Evolutionary conservation across 1,140 invertebrate genomes (phyloP).

Genomic region (Drosophila auraria): DNA sequence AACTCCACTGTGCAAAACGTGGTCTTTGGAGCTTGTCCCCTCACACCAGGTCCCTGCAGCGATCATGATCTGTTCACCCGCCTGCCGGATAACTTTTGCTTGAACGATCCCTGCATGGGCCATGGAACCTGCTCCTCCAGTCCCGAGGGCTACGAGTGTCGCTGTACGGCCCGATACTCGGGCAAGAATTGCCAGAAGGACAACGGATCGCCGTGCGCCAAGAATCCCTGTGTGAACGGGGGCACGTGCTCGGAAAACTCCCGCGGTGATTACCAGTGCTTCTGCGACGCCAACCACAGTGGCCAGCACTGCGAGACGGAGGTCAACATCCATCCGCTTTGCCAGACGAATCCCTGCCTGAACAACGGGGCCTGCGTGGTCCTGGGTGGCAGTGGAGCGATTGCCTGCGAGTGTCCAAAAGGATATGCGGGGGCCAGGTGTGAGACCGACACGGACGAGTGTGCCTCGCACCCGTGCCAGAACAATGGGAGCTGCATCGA

Average conservation of each 20-base stretch:
- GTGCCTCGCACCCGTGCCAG: conserved; percentile 90
- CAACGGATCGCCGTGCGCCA: conserved; percentile 89
- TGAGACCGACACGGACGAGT: conserved; percentile 90
- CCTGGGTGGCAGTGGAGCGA: conserved; percentile 86
- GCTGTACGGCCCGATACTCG: conserved; percentile 91
- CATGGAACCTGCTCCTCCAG: conserved; percentile 91
- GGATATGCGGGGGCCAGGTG: conserved; percentile 89
- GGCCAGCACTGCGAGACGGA: conserved; percentile 92
- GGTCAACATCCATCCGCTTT: conserved; percentile 89
- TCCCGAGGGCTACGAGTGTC: conserved; percentile 91
- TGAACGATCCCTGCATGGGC: conserved; percentile 92
- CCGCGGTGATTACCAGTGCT: conserved; percentile 91
- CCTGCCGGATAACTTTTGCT: conserved; percentile 89
- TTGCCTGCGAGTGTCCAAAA: conserved; percentile 88
- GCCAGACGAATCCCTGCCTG: conserved; percentile 90
- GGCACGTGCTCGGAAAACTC: conserved; percentile 90
- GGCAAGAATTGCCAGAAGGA: conserved; percentile 95
- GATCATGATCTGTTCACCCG: conserved; percentile 86
- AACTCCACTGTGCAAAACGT: conserved; percentile 88
- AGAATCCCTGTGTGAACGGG: conserved; percentile 90
- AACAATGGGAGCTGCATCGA: conserved; percentile 94
- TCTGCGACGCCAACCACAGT: conserved; percentile 90
- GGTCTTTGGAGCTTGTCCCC: conserved; percentile 90
- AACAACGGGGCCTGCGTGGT: conserved; percentile 90
- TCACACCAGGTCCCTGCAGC: conserved; percentile 89